Evolutionary conservation across 2,888 invertebrate genomes (phyloP).

Genomic region (Drosophila bunnanda): DNA sequence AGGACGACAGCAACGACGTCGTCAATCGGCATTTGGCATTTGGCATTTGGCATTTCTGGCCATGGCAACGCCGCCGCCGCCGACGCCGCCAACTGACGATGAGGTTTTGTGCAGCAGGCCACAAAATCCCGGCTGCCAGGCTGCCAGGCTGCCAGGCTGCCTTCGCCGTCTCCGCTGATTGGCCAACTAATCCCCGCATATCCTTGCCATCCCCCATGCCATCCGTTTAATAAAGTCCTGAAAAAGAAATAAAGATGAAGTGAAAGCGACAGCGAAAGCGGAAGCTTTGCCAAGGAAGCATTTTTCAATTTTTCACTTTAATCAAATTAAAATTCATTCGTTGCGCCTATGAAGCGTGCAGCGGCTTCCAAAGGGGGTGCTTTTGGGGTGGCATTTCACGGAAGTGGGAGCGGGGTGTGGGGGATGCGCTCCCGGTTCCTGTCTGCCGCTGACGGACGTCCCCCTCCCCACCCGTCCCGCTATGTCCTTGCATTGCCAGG

Average conservation of each 20-base stretch:
- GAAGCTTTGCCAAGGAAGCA: conserved; percentile 34
- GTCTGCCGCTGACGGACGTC: conserved; percentile 49
- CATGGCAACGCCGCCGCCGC: conserved; percentile 58
- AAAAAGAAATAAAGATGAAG: not conserved
- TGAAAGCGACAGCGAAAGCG: conserved; percentile 19
- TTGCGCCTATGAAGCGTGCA: conserved; percentile 80
- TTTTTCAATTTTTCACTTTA: conserved; percentile 81
- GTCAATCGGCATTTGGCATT: conserved; percentile 49
- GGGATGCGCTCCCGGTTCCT: conserved; percentile 1
- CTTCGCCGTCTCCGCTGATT: conserved; percentile 54
- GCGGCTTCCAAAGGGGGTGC: conserved; percentile 31
- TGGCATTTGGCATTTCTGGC: conserved; percentile 56
- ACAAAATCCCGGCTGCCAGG: conserved; percentile 65
- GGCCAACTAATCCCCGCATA: conserved; percentile 68
- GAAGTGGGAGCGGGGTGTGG: not conserved
- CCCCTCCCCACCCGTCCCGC: not conserved
- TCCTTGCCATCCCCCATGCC: conserved; percentile 15
- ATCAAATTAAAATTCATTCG: conserved; percentile 84
- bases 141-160: conserved; percentile 20
- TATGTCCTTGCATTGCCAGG: conserved; percentile 36
- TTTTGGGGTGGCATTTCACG: not conserved
- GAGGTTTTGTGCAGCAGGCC: conserved; percentile 45
- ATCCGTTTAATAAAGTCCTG: conserved; percentile 53
- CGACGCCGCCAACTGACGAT: conserved; percentile 5
- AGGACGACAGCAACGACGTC: conserved; percentile 16